phyloP scores from a whole-genome alignment of 2,797 vertebrate species.

The Peromyscus melanophrys region DNA sequence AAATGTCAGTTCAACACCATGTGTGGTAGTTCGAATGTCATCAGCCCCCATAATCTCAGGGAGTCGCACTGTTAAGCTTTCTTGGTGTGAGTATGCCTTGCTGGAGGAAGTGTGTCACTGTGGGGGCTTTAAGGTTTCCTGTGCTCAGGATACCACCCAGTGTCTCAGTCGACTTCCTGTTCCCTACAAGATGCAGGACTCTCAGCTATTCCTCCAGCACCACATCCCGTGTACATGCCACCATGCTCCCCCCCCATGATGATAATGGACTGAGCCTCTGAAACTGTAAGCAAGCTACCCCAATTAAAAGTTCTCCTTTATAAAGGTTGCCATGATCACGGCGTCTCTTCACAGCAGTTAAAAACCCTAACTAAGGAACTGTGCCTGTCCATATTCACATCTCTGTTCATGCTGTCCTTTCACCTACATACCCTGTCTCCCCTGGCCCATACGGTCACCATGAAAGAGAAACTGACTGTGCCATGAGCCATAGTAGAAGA shows the following conservation, averaged over 20 bases:
- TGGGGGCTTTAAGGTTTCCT: neutral
- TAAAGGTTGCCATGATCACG: neutral
- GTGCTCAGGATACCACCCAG: neutral
- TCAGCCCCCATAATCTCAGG: neutral
- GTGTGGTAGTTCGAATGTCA: neutral
- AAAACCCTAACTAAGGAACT: neutral
- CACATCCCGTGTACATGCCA: neutral
- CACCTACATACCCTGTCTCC: neutral
- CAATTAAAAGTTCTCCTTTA: neutral
- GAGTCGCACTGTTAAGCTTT: neutral
- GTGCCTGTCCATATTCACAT: fast-evolving
- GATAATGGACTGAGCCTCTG: neutral
- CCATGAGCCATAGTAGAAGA: neutral
- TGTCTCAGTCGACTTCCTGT: neutral
- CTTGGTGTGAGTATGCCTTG: neutral
- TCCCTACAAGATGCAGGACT: neutral
- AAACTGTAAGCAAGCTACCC: neutral
- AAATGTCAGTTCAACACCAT: neutral
- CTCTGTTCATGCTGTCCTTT: neutral
- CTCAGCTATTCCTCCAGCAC: neutral
- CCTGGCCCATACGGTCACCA: neutral
- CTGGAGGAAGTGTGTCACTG: neutral
- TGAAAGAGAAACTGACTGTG: neutral
- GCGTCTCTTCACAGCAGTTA: neutral
- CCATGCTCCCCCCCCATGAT: neutral